These are phyloP conservation scores for Leptinotarsa tumamoca DNA, from an alignment of 2,888 invertebrate species.

Conservation along the genomic window DNA sequence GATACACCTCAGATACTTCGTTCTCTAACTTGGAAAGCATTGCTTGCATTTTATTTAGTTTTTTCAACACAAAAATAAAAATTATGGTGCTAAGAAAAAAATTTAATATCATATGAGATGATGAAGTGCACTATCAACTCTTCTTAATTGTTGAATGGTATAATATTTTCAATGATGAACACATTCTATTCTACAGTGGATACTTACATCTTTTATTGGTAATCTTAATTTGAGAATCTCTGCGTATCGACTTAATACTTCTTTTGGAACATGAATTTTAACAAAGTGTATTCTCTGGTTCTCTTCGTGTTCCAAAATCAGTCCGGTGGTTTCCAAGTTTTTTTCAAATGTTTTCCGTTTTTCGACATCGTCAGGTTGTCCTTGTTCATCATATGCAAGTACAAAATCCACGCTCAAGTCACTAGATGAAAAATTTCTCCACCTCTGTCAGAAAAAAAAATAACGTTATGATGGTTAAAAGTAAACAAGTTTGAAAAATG, in stretches of 20 bases:
- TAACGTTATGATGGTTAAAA: neutral
- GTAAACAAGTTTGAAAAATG: neutral
- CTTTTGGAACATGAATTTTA: conserved; percentile 80
- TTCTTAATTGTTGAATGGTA: neutral
- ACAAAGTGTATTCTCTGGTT: conserved; percentile 76
- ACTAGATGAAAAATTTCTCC: conserved; percentile 69
- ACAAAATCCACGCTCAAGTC: conserved; percentile 73
- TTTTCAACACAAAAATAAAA: too few relatives aligned
- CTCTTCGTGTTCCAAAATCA: conserved; percentile 73
- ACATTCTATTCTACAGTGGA: neutral
- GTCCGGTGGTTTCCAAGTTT: conserved; percentile 73
- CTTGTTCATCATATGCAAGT: conserved; percentile 69
- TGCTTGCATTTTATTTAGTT: too few relatives aligned
- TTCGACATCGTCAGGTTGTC: conserved; percentile 62
- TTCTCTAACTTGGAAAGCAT: too few relatives aligned
- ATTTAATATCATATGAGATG: too few relatives aligned
- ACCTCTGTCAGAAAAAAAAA: conserved; percentile 62
- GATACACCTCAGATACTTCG: too few relatives aligned
- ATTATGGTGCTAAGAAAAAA: too few relatives aligned
- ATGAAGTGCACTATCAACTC: neutral
- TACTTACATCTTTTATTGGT: conserved; percentile 78
- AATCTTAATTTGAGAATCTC: conserved; percentile 82
- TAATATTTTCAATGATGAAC: neutral
- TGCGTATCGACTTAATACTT: conserved; percentile 78
- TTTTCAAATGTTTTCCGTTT: conserved; percentile 72